phyloP scores from a whole-genome alignment of 1,140 invertebrate genomes.

The Gonioctena quinquepunctata region DNA sequence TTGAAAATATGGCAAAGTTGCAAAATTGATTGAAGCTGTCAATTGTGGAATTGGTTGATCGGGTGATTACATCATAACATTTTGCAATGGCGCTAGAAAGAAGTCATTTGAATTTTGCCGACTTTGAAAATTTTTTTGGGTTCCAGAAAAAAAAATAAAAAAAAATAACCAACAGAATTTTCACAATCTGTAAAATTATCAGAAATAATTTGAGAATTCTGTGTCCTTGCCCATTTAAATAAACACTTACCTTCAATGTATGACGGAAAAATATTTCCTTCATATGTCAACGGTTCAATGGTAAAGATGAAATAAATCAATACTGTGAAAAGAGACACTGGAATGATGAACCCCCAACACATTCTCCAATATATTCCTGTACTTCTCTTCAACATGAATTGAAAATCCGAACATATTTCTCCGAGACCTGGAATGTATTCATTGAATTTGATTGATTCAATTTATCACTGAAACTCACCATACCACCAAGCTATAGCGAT shows the following conservation, averaged over 20 bases:
- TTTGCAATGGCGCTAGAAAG: too few species aligned
- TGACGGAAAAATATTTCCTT: constrained; percentile 44
- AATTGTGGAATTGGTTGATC: too few species aligned
- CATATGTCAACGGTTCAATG: constrained; percentile 62
- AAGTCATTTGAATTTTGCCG: too few species aligned
- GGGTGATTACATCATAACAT: too few species aligned
- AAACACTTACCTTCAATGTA: constrained; percentile 43
- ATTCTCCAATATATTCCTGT: constrained; percentile 77
- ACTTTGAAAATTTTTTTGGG: too few species aligned
- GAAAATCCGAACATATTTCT: constrained; percentile 65
- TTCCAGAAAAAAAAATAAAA: too few species aligned
- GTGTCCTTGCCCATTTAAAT: neutral
- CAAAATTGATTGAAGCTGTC: too few species aligned
- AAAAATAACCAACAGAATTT: too few species aligned
- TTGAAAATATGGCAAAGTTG: too few species aligned
- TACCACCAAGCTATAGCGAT: constrained; percentile 76
- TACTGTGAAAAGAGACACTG: constrained; percentile 68
- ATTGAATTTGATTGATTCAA: neutral
- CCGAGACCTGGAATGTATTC: constrained; percentile 59
- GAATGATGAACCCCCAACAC: constrained; percentile 79
- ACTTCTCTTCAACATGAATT: constrained; percentile 73
- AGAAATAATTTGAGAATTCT: too few species aligned
- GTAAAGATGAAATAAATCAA: constrained; percentile 65
- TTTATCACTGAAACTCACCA: constrained; percentile 60
- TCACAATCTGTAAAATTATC: too few species aligned